Conservation (phyloP, 64 coral and sea anemone genomes). For the Montipora cactus region DNA sequence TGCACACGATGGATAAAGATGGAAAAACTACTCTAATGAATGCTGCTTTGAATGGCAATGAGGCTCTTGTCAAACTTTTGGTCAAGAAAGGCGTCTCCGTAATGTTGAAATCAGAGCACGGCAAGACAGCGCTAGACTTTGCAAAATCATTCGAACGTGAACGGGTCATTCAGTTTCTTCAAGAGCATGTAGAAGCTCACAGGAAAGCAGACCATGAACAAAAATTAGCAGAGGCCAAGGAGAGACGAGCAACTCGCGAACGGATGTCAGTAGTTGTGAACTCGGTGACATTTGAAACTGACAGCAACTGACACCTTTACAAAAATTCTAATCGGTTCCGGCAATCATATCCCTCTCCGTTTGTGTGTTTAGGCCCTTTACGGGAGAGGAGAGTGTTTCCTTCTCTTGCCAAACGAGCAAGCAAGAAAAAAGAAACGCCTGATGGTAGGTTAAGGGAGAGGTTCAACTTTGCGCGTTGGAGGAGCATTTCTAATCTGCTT, state of each 20-base stretch:
- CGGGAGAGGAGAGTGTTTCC: too few relatives aligned
- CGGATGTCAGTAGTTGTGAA: not conserved
- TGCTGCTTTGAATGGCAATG: constrained; percentile 91
- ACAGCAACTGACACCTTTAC: not conserved
- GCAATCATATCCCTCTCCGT: too few relatives aligned
- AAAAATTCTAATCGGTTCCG: too few relatives aligned
- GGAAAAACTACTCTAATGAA: constrained; percentile 95
- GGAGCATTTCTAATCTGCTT: too few relatives aligned
- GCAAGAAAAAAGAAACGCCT: too few relatives aligned
- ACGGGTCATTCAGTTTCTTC: constrained; percentile 68
- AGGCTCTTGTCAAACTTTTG: constrained; percentile 85
- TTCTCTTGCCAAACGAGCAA: too few relatives aligned
- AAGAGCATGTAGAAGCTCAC: constrained; percentile 69
- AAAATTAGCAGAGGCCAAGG: constrained; percentile 67
- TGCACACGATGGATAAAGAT: constrained; percentile 89
- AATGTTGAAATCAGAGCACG: constrained; percentile 71
- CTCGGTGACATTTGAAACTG: not conserved
- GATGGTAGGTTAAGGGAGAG: too few relatives aligned
- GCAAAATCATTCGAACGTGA: constrained; percentile 92
- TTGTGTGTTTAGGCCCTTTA: too few relatives aligned
- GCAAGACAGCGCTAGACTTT: constrained; percentile 97
- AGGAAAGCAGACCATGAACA: constrained; percentile 72
- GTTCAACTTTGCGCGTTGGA: too few relatives aligned
- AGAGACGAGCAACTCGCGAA: constrained; percentile 41
- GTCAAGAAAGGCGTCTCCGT: constrained; percentile 87